Evolutionary conservation across 2,113 vertebrate genomes (phyloP).

Genomic region (Ceyx cyanopectus): DNA sequence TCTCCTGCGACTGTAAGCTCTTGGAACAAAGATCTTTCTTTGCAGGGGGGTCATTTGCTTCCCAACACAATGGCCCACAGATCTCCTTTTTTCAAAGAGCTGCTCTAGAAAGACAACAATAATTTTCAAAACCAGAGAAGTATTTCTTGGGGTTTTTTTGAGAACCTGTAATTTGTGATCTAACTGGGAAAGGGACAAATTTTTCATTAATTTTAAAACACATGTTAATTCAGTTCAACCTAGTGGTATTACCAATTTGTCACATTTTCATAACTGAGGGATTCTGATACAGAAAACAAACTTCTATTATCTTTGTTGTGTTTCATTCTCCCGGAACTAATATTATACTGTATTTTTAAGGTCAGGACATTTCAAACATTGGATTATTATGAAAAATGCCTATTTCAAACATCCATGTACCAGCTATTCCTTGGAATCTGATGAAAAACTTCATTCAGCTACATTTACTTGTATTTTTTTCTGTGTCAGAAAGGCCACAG

Average conservation of each 20-base stretch:
- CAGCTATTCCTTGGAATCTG: neutral
- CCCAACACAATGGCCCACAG: neutral
- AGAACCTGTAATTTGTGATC: neutral
- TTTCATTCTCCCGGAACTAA: slow-evolving; percentile 12
- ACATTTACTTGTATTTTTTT: neutral
- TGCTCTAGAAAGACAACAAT: slow-evolving; percentile 8
- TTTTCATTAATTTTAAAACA: neutral
- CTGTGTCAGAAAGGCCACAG: neutral
- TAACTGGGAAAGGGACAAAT: neutral
- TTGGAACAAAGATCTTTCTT: neutral
- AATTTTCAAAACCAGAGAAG: slow-evolving; percentile 16
- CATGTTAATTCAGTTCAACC: neutral
- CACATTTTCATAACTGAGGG: neutral
- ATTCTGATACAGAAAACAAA: neutral
- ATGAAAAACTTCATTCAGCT: neutral
- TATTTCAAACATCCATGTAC: neutral
- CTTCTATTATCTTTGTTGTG: neutral
- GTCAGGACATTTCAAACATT: neutral
- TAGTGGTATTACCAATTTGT: neutral
- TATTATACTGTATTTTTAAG: neutral
- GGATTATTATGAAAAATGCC: neutral
- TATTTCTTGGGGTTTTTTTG: neutral
- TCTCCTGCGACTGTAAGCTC: neutral
- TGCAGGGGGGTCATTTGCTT: neutral
- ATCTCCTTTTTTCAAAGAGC: slow-evolving; percentile 53